Percentiles rank a stretch among this genome's conserved stretches.
phyloP scores from a whole-genome alignment of 2,113 vertebrate genomes.

The Sceloporus tristichus region DNA sequence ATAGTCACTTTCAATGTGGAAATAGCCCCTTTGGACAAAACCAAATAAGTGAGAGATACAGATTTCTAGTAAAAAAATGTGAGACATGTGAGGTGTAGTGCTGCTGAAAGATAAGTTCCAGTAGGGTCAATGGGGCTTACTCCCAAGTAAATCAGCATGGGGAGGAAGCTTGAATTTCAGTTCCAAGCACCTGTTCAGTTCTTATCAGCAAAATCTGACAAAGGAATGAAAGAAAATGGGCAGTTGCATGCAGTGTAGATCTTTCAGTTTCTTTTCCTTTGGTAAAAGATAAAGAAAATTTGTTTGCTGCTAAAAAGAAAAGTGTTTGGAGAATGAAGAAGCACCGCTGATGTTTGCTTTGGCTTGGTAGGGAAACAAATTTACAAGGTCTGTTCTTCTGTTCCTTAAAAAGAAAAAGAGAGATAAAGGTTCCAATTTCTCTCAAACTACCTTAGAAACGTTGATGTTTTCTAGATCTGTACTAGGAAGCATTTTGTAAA shows the following conservation, averaged over 20 bases:
- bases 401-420: slow-evolving; percentile 17
- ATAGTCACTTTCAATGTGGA: neutral
- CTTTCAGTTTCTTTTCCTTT: neutral
- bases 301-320: neutral
- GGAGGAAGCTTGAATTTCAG: neutral
- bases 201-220: neutral
- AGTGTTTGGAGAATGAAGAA: neutral
- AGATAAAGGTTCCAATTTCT: neutral
- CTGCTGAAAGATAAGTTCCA: neutral
- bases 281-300: neutral
- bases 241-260: neutral
- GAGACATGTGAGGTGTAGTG: neutral
- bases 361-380: slow-evolving; percentile 8
- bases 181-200: neutral
- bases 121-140: neutral
- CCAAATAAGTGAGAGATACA: neutral
- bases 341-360: neutral
- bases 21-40: neutral
- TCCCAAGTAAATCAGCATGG: neutral
- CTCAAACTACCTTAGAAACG: slow-evolving; percentile 19
- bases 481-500: slow-evolving; percentile 17
- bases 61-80: neutral
- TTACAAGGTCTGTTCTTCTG: slow-evolving; percentile 45
- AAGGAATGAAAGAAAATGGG: neutral
- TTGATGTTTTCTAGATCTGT: slow-evolving; percentile 58